phyloP scores from a whole-genome alignment of 2,888 invertebrate genomes.

The Drosophila trichaetosa region DNA sequence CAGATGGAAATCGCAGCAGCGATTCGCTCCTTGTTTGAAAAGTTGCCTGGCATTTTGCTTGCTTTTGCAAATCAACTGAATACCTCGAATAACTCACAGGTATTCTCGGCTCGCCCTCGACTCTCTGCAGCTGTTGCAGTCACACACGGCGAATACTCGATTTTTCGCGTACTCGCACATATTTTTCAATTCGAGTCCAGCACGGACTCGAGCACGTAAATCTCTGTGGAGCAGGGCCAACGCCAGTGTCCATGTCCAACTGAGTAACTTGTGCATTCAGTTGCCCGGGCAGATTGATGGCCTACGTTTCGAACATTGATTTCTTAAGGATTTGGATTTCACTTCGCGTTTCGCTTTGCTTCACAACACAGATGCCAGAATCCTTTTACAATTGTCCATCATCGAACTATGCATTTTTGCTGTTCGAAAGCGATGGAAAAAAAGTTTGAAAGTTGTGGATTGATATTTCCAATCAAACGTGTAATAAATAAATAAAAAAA shows the following conservation, averaged over 20 bases:
- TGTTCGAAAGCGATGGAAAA: too few relatives aligned
- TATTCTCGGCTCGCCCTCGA: slow-evolving; percentile 24
- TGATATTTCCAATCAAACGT: too few relatives aligned
- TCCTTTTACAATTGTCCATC: neutral
- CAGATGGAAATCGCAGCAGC: slow-evolving; percentile 44
- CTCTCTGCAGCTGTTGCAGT: slow-evolving; percentile 44
- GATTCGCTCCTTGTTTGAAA: slow-evolving; percentile 40
- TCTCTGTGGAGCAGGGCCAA: slow-evolving; percentile 21
- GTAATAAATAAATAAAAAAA: too few relatives aligned
- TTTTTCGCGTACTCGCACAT: slow-evolving; percentile 22
- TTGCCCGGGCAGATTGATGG: neutral
- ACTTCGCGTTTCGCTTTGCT: neutral
- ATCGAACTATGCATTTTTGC: neutral
- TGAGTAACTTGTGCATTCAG: neutral
- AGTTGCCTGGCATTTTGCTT: slow-evolving; percentile 36
- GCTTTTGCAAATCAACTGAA: slow-evolving; percentile 22
- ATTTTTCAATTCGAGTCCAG: slow-evolving; percentile 49
- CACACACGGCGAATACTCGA: slow-evolving; percentile 10
- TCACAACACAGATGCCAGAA: neutral
- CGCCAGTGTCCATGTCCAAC: neutral
- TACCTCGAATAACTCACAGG: neutral
- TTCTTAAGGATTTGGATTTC: neutral
- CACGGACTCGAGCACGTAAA: slow-evolving; percentile 42
- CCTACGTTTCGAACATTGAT: neutral
- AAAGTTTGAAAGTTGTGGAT: neutral